A percentile compares a stretch with the other conserved stretches of the same genome.
These are phyloP conservation scores for Lamprotornis superbus DNA, from an alignment of 2,113 vertebrate genomes.

Conservation along the genomic window DNA sequence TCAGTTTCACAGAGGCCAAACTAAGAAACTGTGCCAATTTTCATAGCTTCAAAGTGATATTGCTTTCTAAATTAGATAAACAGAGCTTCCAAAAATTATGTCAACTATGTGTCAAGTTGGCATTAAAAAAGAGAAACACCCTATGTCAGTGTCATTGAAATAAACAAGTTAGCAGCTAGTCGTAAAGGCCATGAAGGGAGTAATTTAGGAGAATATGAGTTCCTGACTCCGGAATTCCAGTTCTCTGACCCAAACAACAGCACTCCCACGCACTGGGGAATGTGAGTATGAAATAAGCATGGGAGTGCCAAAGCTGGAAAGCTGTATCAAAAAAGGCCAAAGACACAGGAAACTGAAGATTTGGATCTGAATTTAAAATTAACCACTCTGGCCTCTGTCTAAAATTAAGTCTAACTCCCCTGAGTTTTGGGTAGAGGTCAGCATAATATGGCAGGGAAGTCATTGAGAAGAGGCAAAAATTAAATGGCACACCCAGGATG, in stretches of 20 bases:
- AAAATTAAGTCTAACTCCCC: not conserved
- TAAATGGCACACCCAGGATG: not conserved
- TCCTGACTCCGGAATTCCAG: constrained; percentile 46
- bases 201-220: constrained; percentile 34
- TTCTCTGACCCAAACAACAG: constrained; percentile 50
- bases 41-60: not conserved
- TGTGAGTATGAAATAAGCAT: not conserved
- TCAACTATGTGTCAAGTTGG: constrained; percentile 34
- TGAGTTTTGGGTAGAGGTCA: not conserved
- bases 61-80: constrained; percentile 19
- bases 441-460: not conserved
- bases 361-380: constrained; percentile 9
- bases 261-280: constrained; percentile 53
- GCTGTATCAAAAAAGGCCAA: not conserved
- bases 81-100: constrained; percentile 31
- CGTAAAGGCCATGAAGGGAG: not conserved
- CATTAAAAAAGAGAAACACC: constrained; percentile 44
- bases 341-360: not conserved
- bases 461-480: not conserved
- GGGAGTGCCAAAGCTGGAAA: constrained; percentile 33
- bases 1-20: not conserved
- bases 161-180: constrained; percentile 47
- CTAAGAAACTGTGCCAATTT: not conserved
- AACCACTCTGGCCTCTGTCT: not conserved
- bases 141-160: constrained; percentile 1